phyloP scores from a whole-genome alignment of 1,140 invertebrate genomes.

The Paraescarpia echinospica region DNA sequence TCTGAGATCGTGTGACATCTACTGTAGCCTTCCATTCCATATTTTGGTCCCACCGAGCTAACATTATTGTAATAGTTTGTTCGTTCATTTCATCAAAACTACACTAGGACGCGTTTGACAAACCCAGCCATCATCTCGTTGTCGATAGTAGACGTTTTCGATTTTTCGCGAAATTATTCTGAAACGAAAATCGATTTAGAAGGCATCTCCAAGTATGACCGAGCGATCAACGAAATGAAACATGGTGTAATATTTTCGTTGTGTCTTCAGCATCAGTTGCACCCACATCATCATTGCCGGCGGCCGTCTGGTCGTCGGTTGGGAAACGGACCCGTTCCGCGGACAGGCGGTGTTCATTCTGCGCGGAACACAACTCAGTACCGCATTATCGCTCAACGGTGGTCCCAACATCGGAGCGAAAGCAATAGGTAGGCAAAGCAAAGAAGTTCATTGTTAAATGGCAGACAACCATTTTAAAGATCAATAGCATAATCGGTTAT shows the following conservation, averaged over 20 bases:
- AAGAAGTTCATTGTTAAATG: constrained; percentile 27
- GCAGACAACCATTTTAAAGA: not conserved
- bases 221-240: too few relatives aligned
- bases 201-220: too few relatives aligned
- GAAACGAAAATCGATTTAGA: too few relatives aligned
- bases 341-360: constrained; percentile 42
- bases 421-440: constrained; percentile 14
- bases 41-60: too few relatives aligned
- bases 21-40: too few relatives aligned
- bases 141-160: too few relatives aligned
- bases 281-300: constrained; percentile 45
- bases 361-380: constrained; percentile 38
- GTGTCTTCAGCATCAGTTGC: constrained; percentile 24
- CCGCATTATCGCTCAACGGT: constrained; percentile 32
- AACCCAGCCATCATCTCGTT: too few relatives aligned
- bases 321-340: constrained; percentile 41
- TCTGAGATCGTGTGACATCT: too few relatives aligned
- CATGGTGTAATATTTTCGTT: not conserved
- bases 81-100: too few relatives aligned
- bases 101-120: too few relatives aligned
- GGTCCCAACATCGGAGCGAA: constrained; percentile 36
- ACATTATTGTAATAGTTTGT: too few relatives aligned
- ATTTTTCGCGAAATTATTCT: too few relatives aligned
- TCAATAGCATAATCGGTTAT: not conserved
- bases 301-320: constrained; percentile 50